Conservation (phyloP, 2,888 invertebrate genomes). For the Embidobia sp. region DNA sequence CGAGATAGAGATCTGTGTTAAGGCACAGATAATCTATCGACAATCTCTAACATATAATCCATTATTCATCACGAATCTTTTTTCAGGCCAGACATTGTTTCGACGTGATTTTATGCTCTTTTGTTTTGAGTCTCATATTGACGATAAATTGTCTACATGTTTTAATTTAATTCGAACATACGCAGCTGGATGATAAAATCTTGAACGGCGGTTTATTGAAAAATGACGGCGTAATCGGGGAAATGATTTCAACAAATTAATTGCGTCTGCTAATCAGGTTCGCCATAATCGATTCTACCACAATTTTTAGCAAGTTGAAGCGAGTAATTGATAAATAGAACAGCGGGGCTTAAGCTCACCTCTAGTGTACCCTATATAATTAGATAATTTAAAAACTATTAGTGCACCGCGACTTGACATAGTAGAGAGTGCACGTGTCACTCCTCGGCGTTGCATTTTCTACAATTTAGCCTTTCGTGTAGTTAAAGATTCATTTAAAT, state of each 20-base stretch:
- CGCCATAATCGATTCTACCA: slow-evolving; percentile 15
- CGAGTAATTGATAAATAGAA: slow-evolving; percentile 21
- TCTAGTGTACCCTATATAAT: slow-evolving; percentile 13
- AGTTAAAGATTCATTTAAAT: slow-evolving; percentile 38
- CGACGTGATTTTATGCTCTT: slow-evolving; percentile 3
- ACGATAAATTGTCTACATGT: slow-evolving; percentile 4
- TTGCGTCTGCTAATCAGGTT: slow-evolving; percentile 7
- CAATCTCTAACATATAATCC: slow-evolving; percentile 1
- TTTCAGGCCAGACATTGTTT: neutral
- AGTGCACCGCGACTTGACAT: neutral
- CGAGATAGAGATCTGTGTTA: neutral
- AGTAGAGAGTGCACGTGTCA: slow-evolving; percentile 6
- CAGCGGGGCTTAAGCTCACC: neutral
- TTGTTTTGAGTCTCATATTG: neutral
- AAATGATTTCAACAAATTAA: slow-evolving; percentile 27
- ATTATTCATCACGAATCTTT: neutral
- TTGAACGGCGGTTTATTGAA: neutral
- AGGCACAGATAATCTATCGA: too few relatives aligned
- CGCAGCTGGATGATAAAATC: slow-evolving; percentile 9
- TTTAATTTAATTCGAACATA: slow-evolving; percentile 20
- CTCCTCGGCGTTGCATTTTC: slow-evolving; percentile 11
- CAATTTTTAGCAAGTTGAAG: slow-evolving; percentile 13
- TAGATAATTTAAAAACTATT: slow-evolving; percentile 24
- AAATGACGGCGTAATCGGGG: neutral
- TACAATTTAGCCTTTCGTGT: slow-evolving; percentile 16